phyloP scores from a whole-genome alignment of 2,888 invertebrate species.

The Choristoneura rosaceana region DNA sequence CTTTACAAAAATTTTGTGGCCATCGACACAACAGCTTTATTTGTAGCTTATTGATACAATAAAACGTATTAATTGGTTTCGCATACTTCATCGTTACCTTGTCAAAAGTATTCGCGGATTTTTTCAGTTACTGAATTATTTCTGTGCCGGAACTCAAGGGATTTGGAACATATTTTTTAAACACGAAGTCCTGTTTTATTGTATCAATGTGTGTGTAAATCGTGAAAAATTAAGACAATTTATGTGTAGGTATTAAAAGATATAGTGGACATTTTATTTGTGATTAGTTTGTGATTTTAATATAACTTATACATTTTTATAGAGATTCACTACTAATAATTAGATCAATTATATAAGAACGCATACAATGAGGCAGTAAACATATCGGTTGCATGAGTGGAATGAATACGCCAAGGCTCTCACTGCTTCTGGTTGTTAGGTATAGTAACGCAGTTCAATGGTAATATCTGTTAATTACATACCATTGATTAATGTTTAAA shows the following conservation, averaged over 20 bases:
- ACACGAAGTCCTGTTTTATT: not conserved
- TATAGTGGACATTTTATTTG: conserved; percentile 21
- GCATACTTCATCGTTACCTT: not conserved
- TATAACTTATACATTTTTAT: conserved; percentile 9
- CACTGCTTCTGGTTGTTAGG: not conserved
- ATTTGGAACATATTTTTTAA: not conserved
- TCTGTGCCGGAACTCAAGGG: not conserved
- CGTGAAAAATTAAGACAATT: not conserved
- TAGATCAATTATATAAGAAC: conserved; percentile 12
- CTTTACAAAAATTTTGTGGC: conserved; percentile 14
- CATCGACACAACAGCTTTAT: conserved; percentile 22
- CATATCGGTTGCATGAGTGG: conserved; percentile 7
- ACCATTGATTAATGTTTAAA: not conserved
- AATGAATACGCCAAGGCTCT: conserved; percentile 3
- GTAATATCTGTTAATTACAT: not conserved
- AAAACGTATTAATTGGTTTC: not conserved
- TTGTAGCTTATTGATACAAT: conserved; percentile 11
- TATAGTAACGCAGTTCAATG: conserved; percentile 17
- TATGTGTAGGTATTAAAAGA: not conserved
- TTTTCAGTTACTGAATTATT: not conserved
- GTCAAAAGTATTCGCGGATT: not conserved
- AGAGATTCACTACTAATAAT: conserved; percentile 10
- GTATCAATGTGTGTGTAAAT: not conserved
- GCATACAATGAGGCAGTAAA: conserved; percentile 3
- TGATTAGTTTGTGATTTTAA: conserved; percentile 36